These are phyloP conservation scores for Rhagonycha fulva DNA, from an alignment of 2,888 invertebrate species.

Conservation along the genomic window DNA sequence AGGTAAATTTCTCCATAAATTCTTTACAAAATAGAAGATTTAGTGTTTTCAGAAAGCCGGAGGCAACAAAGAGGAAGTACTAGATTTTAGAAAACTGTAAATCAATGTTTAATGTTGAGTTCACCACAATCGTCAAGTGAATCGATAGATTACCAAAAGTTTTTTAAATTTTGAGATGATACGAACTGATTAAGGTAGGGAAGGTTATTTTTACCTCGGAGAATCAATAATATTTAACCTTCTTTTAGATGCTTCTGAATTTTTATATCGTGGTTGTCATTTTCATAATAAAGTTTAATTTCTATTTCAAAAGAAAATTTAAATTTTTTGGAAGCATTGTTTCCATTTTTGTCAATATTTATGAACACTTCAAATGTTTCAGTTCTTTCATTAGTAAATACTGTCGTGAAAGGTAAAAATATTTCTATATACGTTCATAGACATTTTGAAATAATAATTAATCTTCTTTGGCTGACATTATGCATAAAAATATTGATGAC, in stretches of 20 bases:
- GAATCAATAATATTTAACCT: background rate
- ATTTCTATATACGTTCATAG: background rate
- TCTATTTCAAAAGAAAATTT: background rate
- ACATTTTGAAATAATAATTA: background rate
- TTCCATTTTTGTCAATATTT: background rate
- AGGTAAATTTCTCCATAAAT: background rate
- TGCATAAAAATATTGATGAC: background rate
- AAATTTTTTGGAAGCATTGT: background rate
- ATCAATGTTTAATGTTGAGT: slow-evolving; percentile 19
- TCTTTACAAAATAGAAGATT: slow-evolving; percentile 8
- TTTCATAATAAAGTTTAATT: background rate
- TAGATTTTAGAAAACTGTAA: slow-evolving; percentile 6
- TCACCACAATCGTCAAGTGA: slow-evolving; percentile 8
- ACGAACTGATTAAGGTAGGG: background rate
- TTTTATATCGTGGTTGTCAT: background rate
- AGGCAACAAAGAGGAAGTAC: slow-evolving; percentile 12
- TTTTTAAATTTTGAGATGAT: background rate
- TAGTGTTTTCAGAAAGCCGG: slow-evolving; percentile 8
- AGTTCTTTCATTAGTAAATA: background rate
- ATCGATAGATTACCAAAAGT: slow-evolving; percentile 7
- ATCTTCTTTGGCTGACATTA: background rate
- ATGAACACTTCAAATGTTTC: background rate
- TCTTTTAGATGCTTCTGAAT: background rate
- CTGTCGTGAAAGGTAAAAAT: background rate
- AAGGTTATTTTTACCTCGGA: background rate